phyloP scores from a whole-genome alignment of 2,113 vertebrate genomes.

The Colinus virginianus region DNA sequence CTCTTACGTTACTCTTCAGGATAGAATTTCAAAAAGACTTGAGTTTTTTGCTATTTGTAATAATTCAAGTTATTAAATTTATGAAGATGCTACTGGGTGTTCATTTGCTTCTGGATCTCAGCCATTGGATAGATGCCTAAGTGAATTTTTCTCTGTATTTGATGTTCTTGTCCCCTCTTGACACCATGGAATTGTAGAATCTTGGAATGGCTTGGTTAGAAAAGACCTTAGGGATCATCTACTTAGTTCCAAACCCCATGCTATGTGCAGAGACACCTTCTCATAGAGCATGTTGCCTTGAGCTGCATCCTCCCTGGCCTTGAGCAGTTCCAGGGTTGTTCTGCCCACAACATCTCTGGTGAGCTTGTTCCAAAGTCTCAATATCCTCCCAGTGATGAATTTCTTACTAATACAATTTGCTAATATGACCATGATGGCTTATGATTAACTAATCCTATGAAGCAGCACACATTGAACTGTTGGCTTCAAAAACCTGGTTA shows the following conservation, averaged over 20 bases:
- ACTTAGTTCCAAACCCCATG: background rate
- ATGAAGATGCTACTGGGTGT: background rate
- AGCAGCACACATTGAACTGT: background rate
- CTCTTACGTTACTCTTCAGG: background rate
- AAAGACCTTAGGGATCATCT: background rate
- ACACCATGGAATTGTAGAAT: background rate
- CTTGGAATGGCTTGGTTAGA: background rate
- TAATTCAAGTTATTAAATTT: background rate
- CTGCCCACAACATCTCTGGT: background rate
- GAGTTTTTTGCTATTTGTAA: background rate
- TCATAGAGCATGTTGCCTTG: background rate
- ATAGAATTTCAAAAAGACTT: background rate
- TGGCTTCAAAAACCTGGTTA: background rate
- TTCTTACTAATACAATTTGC: background rate
- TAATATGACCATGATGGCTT: background rate
- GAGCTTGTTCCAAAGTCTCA: background rate
- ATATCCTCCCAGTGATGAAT: background rate
- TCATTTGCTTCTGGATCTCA: background rate
- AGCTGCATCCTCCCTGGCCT: background rate
- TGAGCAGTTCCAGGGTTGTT: background rate
- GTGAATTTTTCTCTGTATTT: background rate
- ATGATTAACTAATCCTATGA: background rate
- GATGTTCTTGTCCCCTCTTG: background rate
- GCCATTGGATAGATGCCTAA: background rate
- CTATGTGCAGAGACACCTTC: background rate